phyloP scores from a whole-genome alignment of 2,888 invertebrate genomes.

The Calameuta idolon region DNA sequence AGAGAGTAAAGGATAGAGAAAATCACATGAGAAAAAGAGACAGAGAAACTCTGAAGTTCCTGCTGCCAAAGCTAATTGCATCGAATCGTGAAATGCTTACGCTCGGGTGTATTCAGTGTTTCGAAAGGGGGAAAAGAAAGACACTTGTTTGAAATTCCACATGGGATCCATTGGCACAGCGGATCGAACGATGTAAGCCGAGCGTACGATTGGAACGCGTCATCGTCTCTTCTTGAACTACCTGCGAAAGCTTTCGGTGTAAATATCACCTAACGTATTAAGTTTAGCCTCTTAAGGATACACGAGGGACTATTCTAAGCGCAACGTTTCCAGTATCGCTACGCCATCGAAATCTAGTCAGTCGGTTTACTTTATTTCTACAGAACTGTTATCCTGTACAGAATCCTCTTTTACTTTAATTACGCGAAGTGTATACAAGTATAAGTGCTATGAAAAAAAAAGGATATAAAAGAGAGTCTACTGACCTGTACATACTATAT shows the following conservation, averaged over 20 bases:
- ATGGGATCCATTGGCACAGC: background rate
- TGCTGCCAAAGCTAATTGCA: background rate
- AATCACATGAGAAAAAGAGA: slow-evolving; percentile 14
- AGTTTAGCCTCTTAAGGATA: background rate
- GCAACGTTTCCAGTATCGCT: background rate
- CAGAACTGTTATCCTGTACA: slow-evolving; percentile 49
- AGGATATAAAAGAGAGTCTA: slow-evolving; percentile 41
- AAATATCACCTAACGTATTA: background rate
- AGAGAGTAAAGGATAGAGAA: slow-evolving; percentile 13
- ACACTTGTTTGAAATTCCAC: background rate
- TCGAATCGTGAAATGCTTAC: background rate
- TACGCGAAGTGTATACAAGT: slow-evolving; percentile 39
- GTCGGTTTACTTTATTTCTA: slow-evolving; percentile 42
- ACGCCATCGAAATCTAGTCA: slow-evolving; percentile 38
- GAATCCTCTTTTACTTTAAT: slow-evolving; percentile 41
- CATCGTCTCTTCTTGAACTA: background rate
- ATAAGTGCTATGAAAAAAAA: slow-evolving; percentile 29
- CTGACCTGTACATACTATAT: slow-evolving; percentile 50
- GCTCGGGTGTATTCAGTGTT: background rate
- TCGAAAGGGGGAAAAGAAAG: background rate
- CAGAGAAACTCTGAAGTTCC: slow-evolving; percentile 2
- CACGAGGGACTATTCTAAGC: background rate
- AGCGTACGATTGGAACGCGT: background rate
- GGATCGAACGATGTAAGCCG: background rate
- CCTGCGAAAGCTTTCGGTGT: background rate